Evolutionary conservation across 2,888 invertebrate species (phyloP), one percentile per base, ranked within the genome.

Genomic region (Apocheima hispidaria): DNA sequence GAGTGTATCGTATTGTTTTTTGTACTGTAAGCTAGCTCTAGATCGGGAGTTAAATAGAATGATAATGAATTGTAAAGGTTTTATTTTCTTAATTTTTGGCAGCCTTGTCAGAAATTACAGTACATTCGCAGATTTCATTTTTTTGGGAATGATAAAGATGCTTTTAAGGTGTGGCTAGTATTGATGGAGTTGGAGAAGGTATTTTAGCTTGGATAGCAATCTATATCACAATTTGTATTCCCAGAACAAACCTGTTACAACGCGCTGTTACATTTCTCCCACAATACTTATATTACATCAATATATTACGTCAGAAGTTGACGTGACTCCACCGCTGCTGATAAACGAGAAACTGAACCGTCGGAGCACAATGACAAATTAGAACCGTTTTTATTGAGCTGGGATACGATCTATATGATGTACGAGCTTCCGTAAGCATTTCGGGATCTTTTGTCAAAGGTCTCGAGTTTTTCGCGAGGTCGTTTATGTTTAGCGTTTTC

Each of bases 351-450:
- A 68, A 43, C 61, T 30, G 55, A 64, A 63, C 58, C 58, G 63
- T 61, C 60, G 55, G 60, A 63, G 60, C 62, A 65, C 69, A 66
- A 63, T 63, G 69, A 71, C 68, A 69, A 69, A 71, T 69, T 67
- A 68, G 66, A 61, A 59, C 43, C 59, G 63, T 61, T 69, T 71
- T 66, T 69, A 67, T 66, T 66, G 63, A 59, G 51, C 41, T 43
- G 21, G 30, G 60, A 63, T 66, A 57, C 61, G 53, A 62, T 64
- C 56, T 62, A 41, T 62, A 64, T 67, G 69, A 69, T 65, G 55
- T 60, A 63, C 30, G 63, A 60, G 53, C 50, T 50, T 52, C 51
- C 65, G 56, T 63, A 54, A 65, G 60, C 65, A 61, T 40, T 60
- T 55, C 51, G 44, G 21, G 58, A 65, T 67, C 51, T 41, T 60